Conservation (phyloP, 2,113 vertebrate species). For the Gavialis gangeticus region DNA sequence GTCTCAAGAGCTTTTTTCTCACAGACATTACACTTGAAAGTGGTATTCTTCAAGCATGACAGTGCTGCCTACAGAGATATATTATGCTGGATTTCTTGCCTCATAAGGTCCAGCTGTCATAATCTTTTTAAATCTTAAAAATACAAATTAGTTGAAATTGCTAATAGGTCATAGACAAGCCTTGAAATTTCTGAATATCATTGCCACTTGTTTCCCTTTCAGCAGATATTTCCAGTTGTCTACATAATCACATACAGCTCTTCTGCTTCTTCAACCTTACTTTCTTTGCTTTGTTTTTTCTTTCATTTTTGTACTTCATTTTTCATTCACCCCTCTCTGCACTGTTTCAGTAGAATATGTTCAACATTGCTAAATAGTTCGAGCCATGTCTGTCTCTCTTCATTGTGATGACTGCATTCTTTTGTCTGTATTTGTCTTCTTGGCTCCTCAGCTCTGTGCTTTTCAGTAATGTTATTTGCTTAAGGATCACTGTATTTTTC, state of each 20-base stretch:
- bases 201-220: not conserved
- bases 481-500: not conserved
- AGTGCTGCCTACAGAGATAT: not conserved
- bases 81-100: not conserved
- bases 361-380: not conserved
- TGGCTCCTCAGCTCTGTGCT: not conserved
- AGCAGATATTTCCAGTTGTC: not conserved
- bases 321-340: not conserved
- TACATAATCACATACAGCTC: not conserved
- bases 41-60: not conserved
- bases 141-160: not conserved
- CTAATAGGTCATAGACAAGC: not conserved
- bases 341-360: not conserved
- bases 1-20: not conserved
- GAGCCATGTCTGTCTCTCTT: not conserved
- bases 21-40: not conserved
- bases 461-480: slow-evolving; percentile 8
- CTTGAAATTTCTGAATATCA: not conserved
- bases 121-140: not conserved
- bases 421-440: not conserved
- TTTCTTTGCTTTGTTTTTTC: not conserved
- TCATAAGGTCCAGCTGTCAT: not conserved
- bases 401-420: not conserved
- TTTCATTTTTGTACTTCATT: not conserved
- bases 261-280: not conserved